Evolutionary conservation across 2,888 invertebrate genomes (phyloP), one percentile per base, ranked within the genome.

Genomic region (Tricholauxania praeusta): DNA sequence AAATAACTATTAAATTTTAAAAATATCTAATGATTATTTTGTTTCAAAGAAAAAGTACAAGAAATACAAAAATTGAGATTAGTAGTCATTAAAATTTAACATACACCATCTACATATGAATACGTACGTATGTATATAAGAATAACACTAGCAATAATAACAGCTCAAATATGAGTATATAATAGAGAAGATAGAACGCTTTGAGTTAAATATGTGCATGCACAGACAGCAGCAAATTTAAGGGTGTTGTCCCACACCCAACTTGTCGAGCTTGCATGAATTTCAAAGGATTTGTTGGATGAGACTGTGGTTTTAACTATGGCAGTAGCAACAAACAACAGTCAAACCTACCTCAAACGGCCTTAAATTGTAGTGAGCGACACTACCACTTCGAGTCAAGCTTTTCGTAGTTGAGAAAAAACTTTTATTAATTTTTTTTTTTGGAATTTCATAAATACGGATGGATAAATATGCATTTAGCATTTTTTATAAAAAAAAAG

Each of bases 231-330:
- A 57, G 12, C 57, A 57, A 28, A 57, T 48, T 17, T 63, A n/a
- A 63, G 63, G 63, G 63, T 47, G 63, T 48, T 63, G 48, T 47
- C 63, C 14, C 10, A 63, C 7, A n/a, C 63, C 63, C 63, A 39
- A 63, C 17, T 19, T 63, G 63, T 63, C 63, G 47, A 39, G 19
- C 47, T 14, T 63, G 47, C 47, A 47, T 48, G 39, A 39, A 15
- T 39, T 28, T 57, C 57, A 57, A 57, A 57, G 57, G 57, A 57
- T 28, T 57, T 57, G 22, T 19, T 57, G 57, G 22, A 39, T 39
- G 39, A 6, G 39, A 39, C 39, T 39, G 39, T 39, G 10, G 10
- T 10, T 39, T 39, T 39, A 10, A 39, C 10, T 39, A 39, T 15
- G 28, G 28, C 57, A 57, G 28, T 57, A 28, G 57, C 57, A 28